A percentile compares a stretch with the other conserved stretches of the same genome.
phyloP scores from a whole-genome alignment of 2,113 vertebrate species.

The Chaetorhynchus papuensis region DNA sequence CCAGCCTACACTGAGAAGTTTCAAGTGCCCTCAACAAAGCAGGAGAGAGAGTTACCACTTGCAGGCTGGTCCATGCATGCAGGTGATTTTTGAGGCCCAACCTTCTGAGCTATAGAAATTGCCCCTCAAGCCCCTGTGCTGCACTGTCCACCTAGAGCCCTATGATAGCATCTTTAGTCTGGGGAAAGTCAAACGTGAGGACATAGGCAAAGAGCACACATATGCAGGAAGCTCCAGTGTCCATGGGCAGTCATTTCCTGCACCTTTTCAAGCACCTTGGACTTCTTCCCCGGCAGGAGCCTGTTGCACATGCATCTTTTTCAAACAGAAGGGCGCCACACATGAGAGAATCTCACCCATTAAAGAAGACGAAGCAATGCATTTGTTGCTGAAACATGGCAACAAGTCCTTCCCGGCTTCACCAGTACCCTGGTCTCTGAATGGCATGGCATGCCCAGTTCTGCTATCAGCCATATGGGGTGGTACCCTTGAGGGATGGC shows the following conservation, averaged over 20 bases:
- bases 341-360: background rate
- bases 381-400: background rate
- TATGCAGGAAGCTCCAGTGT: background rate
- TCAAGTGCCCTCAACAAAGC: background rate
- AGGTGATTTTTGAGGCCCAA: background rate
- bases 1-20: background rate
- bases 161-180: background rate
- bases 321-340: background rate
- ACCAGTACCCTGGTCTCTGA: background rate
- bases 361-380: background rate
- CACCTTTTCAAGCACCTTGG: background rate
- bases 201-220: background rate
- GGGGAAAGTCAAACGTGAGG: accelerated
- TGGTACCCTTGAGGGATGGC: background rate
- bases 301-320: background rate
- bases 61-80: background rate
- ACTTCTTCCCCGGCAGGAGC: background rate
- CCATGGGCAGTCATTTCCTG: background rate
- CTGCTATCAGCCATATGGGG: background rate
- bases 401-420: background rate
- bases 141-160: background rate
- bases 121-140: background rate
- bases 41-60: background rate
- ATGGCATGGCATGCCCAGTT: accelerated
- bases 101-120: background rate